Percentiles rank a stretch among this genome's conserved stretches.
Evolutionary conservation across 2,888 invertebrate genomes (phyloP).

Genomic region (Drosophila nr. perissopoda): DNA sequence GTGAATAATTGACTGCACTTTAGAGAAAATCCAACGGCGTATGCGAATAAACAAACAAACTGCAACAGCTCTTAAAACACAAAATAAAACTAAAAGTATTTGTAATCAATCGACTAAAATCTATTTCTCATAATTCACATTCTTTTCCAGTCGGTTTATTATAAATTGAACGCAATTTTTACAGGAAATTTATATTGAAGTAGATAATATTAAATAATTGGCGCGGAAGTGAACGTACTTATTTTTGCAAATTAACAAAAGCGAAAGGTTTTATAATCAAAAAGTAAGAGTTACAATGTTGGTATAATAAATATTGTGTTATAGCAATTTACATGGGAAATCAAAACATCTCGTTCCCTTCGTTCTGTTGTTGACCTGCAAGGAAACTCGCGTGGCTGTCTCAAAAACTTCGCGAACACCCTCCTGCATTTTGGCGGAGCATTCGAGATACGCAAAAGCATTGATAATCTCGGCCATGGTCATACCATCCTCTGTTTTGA

Average conservation of each 20-base stretch:
- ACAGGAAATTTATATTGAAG: constrained; percentile 14
- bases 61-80: no score
- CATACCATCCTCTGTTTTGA: constrained; percentile 97
- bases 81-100: background rate
- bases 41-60: constrained; percentile 6
- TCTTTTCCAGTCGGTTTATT: background rate
- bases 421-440: constrained; percentile 99
- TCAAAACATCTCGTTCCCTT: constrained; percentile 91
- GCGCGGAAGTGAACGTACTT: constrained; percentile 4
- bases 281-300: background rate
- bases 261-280: background rate
- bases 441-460: constrained; percentile 98
- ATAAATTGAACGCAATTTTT: background rate
- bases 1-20: constrained; percentile 42
- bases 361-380: constrained; percentile 93
- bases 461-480: constrained; percentile 99
- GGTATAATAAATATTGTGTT: background rate
- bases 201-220: constrained; percentile 12
- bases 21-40: constrained; percentile 7
- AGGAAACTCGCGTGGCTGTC: constrained; percentile 98
- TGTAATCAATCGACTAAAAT: background rate
- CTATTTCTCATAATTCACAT: background rate
- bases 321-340: constrained; percentile 86
- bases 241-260: background rate
- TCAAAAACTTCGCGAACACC: constrained; percentile 99